A percentile compares a stretch with the other conserved stretches of the same genome.
These are phyloP conservation scores for Cebus imitator DNA, from an alignment of 2,113 vertebrate species.

Conservation along the genomic window DNA sequence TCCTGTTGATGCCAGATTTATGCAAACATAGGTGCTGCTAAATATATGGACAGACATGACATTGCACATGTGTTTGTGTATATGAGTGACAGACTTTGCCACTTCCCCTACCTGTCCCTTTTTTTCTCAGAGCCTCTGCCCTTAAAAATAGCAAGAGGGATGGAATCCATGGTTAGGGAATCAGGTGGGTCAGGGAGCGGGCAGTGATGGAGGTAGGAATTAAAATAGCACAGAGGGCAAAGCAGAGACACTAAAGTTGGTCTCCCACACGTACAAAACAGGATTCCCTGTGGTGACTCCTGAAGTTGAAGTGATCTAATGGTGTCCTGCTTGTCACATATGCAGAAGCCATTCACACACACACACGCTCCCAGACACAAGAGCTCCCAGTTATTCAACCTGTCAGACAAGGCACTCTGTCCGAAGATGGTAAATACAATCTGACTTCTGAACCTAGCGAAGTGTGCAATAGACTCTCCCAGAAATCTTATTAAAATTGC, in stretches of 20 bases:
- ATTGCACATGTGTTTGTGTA: not conserved
- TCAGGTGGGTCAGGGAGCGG: not conserved
- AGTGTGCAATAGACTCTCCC: not conserved
- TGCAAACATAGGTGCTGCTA: not conserved
- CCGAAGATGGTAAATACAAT: not conserved
- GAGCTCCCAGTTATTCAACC: not conserved
- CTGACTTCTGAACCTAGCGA: not conserved
- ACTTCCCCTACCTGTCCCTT: not conserved
- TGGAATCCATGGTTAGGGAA: not conserved
- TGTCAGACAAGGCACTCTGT: not conserved
- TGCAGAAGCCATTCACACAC: not conserved
- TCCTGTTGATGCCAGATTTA: not conserved
- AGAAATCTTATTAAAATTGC: not conserved
- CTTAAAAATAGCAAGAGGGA: conserved; percentile 23
- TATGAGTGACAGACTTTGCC: not conserved
- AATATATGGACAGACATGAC: not conserved
- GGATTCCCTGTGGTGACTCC: not conserved
- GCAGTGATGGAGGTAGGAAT: not conserved
- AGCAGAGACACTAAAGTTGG: not conserved
- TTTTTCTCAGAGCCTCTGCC: not conserved
- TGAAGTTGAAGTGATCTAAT: not conserved
- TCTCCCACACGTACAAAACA: not conserved
- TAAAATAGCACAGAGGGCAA: not conserved
- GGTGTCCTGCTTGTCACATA: not conserved
- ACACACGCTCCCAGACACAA: not conserved